Base-by-base conservation (phyloP, 1,140 invertebrate species). In the Pseudoatta argentina region DNA sequence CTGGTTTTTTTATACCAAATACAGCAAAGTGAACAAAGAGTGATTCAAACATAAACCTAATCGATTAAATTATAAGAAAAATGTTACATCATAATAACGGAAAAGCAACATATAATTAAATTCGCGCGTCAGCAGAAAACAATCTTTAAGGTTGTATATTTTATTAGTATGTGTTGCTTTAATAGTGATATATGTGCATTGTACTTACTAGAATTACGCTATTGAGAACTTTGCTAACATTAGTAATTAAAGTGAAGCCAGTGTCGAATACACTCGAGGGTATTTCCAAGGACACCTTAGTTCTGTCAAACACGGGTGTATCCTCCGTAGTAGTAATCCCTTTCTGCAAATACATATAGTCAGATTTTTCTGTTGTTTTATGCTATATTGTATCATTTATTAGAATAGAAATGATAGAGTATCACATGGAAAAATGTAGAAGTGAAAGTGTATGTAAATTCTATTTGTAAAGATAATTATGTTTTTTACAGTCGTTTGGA, bases 161-260 rank as follows among this genome's bases (percentile, higher is more conserved):
- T 3, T 59, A 59, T 8, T 27, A 39, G 24, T 39, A 21, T 48
- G 3, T 10, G 3, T 57, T 61, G 1, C 2, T 16, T 44, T 63
- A 66, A 55, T 39, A 34, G 21, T 66, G 57, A 67, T 16, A 30
- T 67, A 57, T n/a, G 24, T 39, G 67, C 16, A 59, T 39, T 51
- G 18, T 48, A 91, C 94, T 96, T 95, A 97, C 97, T 95, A 97
- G 96, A 64, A 97, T 97, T 18, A 97, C 94, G 81, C 96, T 96
- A 34, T 96, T 97, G 72, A 97, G 90, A 39, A 97, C 94, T 94
- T 97, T 96, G 91, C 97, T 97, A 87, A 97, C 93, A 85, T 96
- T 96, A 69, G 97, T 97, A 55, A 97, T 94, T n/a, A 97, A 94
- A 73, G 96, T 96, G 93, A 97, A 97, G 89, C 97, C 97, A 18